Evolutionary conservation across 2,888 invertebrate species (phyloP).

Genomic region (Macropis europaea): DNA sequence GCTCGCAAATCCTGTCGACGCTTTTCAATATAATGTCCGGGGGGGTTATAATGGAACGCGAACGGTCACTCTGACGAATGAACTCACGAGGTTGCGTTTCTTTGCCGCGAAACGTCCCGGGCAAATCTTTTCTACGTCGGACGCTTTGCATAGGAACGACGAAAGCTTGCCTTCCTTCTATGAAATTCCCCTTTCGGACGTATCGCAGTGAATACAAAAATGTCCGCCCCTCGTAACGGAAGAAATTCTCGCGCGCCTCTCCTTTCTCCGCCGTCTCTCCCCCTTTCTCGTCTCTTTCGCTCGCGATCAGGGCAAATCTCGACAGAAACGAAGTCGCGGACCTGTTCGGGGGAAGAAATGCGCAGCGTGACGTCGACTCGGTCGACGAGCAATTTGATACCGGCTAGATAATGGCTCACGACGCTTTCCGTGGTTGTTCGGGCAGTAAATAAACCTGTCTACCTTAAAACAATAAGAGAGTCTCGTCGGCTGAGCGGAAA

Average conservation of each 20-base stretch:
- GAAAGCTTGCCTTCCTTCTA: constrained; percentile 2
- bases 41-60: constrained; percentile 20
- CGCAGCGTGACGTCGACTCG: constrained; percentile 45
- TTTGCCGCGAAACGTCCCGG: constrained; percentile 16
- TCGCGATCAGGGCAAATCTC: constrained; percentile 51
- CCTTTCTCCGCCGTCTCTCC: background rate
- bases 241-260: constrained; percentile 28
- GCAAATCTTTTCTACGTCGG: constrained; percentile 20
- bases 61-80: background rate
- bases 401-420: constrained; percentile 25
- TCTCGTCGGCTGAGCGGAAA: constrained; percentile 64
- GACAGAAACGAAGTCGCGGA: constrained; percentile 45
- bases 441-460: constrained; percentile 77
- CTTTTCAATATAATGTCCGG: constrained; percentile 26
- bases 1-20: constrained; percentile 17
- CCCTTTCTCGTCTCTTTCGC: background rate
- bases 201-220: constrained; percentile 14
- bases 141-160: constrained; percentile 35
- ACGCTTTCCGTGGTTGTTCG: constrained; percentile 71
- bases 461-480: constrained; percentile 75
- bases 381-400: constrained; percentile 60
- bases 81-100: background rate
- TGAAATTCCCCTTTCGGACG: constrained; percentile 22
- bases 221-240: background rate
- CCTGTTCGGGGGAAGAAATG: constrained; percentile 46